Base-by-base conservation (phyloP, 2,888 invertebrate species). In the Stenodera caucasica region DNA sequence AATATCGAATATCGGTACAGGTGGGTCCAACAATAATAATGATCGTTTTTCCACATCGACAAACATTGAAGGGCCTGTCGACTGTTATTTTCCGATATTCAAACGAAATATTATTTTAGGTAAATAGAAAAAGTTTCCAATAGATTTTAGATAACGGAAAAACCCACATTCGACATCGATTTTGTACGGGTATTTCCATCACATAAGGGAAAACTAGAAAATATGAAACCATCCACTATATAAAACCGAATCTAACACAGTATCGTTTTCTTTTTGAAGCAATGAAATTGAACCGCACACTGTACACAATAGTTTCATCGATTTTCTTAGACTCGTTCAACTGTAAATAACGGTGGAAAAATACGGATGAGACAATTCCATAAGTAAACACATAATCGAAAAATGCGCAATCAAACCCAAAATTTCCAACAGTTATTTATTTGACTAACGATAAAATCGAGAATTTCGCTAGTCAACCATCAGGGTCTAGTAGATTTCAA, bases 381-480 rank as follows among this genome's bases (percentile, higher is more conserved):
- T 5, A 35, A 9, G n/a, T n/a, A n/a, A n/a, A n/a, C n/a, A n/a
- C n/a, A n/a, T n/a, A n/a, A n/a, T n/a, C n/a, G n/a, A n/a, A n/a
- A n/a, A n/a, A n/a, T n/a, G n/a, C n/a, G n/a, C n/a, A n/a, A n/a
- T n/a, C n/a, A n/a, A n/a, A n/a, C n/a, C n/a, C n/a, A n/a, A n/a
- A n/a, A n/a, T n/a, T n/a, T n/a, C n/a, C n/a, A n/a, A n/a, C n/a
- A n/a, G n/a, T n/a, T n/a, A 64, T 66, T 66, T 58, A 56, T 58
- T 60, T 58, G 58, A 61, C 49, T 65, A 64, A 66, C 66, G 63
- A 66, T 66, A 66, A 71, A 69, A 67, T 62, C 72, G 70, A 73
- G 73, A 71, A 67, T 60, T 66, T 65, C 68, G 61, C 68, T 72
- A 71, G 72, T 70, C 68, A 65, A 67, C 66, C 71, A 65, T 70